Conservation (phyloP, 2,888 invertebrate genomes). For the Rhodophaea formosa region DNA sequence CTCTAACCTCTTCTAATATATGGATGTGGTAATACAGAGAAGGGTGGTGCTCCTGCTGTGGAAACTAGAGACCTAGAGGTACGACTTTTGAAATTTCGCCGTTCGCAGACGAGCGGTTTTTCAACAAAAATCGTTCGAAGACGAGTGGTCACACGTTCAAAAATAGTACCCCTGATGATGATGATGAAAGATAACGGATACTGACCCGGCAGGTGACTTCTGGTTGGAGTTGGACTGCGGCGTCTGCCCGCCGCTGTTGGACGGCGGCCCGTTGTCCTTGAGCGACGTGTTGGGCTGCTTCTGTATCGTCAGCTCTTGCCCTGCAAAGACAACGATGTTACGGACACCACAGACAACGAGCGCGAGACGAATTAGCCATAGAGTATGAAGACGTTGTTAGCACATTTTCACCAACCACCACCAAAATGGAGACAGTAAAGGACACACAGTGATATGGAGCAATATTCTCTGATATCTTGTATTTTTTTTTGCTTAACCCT, state of each 20-base stretch:
- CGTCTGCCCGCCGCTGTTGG: slow-evolving; percentile 73
- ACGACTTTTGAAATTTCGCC: too few relatives aligned
- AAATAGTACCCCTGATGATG: too few relatives aligned
- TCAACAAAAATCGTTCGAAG: too few relatives aligned
- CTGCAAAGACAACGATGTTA: slow-evolving; percentile 41
- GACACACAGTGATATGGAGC: neutral
- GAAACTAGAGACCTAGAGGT: too few relatives aligned
- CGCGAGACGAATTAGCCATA: slow-evolving; percentile 77
- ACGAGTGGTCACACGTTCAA: too few relatives aligned
- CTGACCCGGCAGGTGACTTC: slow-evolving; percentile 87
- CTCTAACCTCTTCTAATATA: too few relatives aligned
- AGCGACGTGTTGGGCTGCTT: slow-evolving; percentile 96
- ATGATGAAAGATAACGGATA: slow-evolving; percentile 32
- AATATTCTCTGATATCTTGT: neutral
- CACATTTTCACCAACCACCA: slow-evolving; percentile 82
- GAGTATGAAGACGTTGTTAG: slow-evolving; percentile 77
- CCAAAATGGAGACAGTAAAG: slow-evolving; percentile 55
- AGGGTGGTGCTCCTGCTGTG: too few relatives aligned
- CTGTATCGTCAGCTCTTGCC: slow-evolving; percentile 97
- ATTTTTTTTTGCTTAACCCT: neutral
- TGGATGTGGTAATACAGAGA: too few relatives aligned
- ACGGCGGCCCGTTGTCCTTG: slow-evolving; percentile 85
- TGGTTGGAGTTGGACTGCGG: slow-evolving; percentile 79
- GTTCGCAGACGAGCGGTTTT: too few relatives aligned
- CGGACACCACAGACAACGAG: slow-evolving; percentile 27